Conservation (phyloP, 2,797 vertebrate species). For the Galago senegalensis region DNA sequence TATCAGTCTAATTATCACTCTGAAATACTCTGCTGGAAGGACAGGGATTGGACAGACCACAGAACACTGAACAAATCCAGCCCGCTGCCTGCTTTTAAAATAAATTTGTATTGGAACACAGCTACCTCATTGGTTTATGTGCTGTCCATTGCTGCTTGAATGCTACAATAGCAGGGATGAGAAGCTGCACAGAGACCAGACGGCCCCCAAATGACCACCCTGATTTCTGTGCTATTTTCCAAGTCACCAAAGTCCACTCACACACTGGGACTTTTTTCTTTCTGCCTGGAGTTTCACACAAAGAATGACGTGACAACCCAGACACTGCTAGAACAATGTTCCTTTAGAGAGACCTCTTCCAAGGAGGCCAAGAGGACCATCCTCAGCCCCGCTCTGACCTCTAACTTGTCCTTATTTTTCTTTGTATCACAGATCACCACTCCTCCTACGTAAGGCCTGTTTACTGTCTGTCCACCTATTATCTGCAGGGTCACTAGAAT, state of each 20-base stretch:
- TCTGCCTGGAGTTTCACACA: neutral
- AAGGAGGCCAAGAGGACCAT: neutral
- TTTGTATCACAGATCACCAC: neutral
- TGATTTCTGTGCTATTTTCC: neutral
- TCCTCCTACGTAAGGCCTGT: too few species aligned
- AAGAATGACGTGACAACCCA: neutral
- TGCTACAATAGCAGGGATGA: neutral
- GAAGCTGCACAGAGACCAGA: neutral
- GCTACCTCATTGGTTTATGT: fast-evolving
- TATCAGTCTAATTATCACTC: neutral
- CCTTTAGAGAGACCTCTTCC: neutral
- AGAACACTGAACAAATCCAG: neutral
- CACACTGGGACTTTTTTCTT: neutral
- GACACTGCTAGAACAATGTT: neutral
- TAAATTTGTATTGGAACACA: too few species aligned
- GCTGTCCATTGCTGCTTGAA: neutral
- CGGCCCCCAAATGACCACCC: neutral
- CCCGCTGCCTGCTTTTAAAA: neutral
- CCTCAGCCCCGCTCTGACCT: neutral
- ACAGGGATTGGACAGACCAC: neutral
- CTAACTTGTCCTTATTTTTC: neutral
- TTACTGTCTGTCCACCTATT: fast-evolving
- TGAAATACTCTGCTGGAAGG: neutral
- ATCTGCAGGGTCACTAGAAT: neutral
- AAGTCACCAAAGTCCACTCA: neutral